Evolutionary conservation across 2,797 vertebrate genomes (phyloP).

Genomic region (Taenioides sp.): DNA sequence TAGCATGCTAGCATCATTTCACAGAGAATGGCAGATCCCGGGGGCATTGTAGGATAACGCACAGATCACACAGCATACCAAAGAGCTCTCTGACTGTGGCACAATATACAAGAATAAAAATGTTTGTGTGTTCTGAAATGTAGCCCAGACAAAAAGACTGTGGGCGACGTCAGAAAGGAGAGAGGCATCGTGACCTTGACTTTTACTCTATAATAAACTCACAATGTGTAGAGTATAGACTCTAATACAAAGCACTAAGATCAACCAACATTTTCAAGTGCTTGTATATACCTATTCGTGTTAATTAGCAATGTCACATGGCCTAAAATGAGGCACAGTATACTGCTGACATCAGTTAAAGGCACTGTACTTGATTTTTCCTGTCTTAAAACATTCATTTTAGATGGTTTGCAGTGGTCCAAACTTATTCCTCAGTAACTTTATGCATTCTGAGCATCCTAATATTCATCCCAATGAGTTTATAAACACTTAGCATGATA

Average conservation of each 20-base stretch:
- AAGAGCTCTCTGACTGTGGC: slow-evolving; percentile 37
- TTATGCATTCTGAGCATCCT: no score
- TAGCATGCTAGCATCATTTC: slow-evolving; percentile 60
- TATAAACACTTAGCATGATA: no score
- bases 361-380: neutral
- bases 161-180: slow-evolving; percentile 21
- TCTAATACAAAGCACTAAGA: neutral
- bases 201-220: neutral
- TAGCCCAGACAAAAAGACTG: neutral
- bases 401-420: no score
- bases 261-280: neutral
- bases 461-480: no score
- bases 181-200: slow-evolving; percentile 46
- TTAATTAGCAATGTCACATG: neutral
- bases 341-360: neutral
- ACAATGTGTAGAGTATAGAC: neutral
- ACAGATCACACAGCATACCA: slow-evolving; percentile 29
- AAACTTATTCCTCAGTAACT: no score
- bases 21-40: slow-evolving; percentile 35
- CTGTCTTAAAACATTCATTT: neutral
- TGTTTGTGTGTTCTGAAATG: slow-evolving; percentile 19
- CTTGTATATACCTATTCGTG: neutral
- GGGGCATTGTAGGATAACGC: slow-evolving; percentile 48
- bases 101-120: slow-evolving; percentile 49
- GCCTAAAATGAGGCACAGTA: neutral